A percentile compares a stretch with the other conserved stretches of the same genome.
phyloP scores from a whole-genome alignment of 2,113 vertebrate species.

The Pangasianodon hypophthalmus region DNA sequence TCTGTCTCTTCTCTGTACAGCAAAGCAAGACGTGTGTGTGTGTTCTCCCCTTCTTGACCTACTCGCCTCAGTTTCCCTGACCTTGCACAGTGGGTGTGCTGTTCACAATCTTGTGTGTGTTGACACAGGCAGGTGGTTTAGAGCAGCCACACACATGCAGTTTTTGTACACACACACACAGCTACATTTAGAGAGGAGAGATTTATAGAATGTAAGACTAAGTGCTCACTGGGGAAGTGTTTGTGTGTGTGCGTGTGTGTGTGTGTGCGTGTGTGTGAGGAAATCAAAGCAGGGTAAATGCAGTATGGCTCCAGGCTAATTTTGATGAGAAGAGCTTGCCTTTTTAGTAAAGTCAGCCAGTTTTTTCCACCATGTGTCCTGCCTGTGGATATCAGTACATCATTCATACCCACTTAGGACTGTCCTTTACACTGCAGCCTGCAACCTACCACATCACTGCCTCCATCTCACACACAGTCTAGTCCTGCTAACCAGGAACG shows the following conservation, averaged over 20 bases:
- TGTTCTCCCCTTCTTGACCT: conserved; percentile 42
- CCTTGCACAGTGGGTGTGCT: conserved; percentile 57
- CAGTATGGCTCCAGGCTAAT: not conserved
- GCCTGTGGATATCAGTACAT: conserved; percentile 12
- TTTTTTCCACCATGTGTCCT: not conserved
- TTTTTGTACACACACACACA: not conserved
- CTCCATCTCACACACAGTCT: not conserved
- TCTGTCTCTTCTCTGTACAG: not conserved
- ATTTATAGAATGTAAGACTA: not conserved
- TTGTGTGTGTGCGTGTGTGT: conserved; percentile 14
- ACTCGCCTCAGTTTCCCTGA: conserved; percentile 48
- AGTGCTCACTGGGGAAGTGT: not conserved
- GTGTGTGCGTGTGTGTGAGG: not conserved
- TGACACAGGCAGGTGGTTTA: conserved; percentile 20
- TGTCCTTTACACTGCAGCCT: not conserved
- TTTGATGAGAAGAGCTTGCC: conserved; percentile 3
- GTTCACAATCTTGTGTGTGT: conserved; percentile 55
- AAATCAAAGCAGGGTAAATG: not conserved
- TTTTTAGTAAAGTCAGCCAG: not conserved
- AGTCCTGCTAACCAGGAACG: not conserved
- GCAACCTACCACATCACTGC: not conserved
- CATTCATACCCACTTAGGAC: not conserved
- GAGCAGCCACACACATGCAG: not conserved
- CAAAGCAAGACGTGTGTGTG: conserved; percentile 15
- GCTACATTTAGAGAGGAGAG: not conserved